These are phyloP conservation scores for Archivesica marissinica DNA, from an alignment of 1,140 invertebrate genomes.

Conservation along the genomic window DNA sequence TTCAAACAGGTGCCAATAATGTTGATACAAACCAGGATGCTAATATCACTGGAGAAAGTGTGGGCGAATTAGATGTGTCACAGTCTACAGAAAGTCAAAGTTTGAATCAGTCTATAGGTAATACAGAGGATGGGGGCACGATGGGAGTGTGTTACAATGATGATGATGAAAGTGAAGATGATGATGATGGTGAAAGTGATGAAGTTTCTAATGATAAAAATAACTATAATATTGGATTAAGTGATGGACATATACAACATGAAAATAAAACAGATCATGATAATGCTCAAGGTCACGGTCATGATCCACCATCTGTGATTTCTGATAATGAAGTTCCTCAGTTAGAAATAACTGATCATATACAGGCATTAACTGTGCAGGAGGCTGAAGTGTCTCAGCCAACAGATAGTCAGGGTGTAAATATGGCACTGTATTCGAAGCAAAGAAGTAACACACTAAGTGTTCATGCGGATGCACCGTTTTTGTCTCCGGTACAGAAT, in stretches of 20 bases:
- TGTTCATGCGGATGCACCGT: background rate
- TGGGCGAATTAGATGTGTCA: constrained; percentile 7
- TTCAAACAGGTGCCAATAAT: constrained; percentile 5
- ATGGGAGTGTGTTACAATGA: constrained; percentile 3
- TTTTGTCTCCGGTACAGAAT: background rate
- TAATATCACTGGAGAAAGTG: background rate
- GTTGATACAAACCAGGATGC: background rate
- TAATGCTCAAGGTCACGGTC: background rate
- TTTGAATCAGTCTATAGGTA: constrained; percentile 35
- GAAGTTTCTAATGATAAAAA: constrained; percentile 10
- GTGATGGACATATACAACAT: constrained; percentile 21
- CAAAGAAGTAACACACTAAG: constrained; percentile 17
- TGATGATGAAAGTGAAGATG: constrained; percentile 40
- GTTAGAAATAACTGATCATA: constrained; percentile 10
- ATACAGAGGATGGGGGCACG: constrained; percentile 29
- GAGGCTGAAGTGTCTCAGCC: constrained; percentile 15
- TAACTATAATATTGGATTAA: constrained; percentile 3
- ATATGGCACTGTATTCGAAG: constrained; percentile 20
- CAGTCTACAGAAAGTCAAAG: constrained; percentile 36
- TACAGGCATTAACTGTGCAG: constrained; percentile 36
- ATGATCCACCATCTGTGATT: background rate
- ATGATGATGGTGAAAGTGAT: constrained; percentile 10
- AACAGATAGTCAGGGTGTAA: background rate
- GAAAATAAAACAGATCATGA: constrained; percentile 45
- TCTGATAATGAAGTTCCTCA: background rate